Conservation (phyloP, 2,797 vertebrate species). For the Channallabes apus region DNA sequence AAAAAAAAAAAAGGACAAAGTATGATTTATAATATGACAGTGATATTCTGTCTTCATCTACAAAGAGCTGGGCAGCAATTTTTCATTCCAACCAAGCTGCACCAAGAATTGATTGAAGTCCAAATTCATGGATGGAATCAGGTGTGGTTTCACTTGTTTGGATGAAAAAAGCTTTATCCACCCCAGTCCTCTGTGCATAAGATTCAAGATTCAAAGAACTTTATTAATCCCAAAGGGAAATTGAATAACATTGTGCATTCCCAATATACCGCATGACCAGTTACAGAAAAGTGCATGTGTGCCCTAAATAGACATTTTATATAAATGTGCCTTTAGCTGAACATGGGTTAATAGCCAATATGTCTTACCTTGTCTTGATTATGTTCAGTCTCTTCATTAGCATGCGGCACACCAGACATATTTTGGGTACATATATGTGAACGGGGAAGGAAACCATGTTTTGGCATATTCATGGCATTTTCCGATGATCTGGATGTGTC, state of each 20-base stretch:
- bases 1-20: background rate
- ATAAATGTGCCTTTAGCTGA: background rate
- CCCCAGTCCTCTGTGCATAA: background rate
- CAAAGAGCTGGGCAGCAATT: background rate
- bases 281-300: background rate
- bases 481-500: background rate
- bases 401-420: background rate
- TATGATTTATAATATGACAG: background rate
- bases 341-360: background rate
- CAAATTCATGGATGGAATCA: background rate
- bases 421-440: background rate
- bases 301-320: background rate
- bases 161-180: background rate
- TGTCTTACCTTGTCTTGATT: slow-evolving; percentile 25
- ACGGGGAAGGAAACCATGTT: background rate
- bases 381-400: background rate
- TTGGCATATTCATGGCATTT: background rate
- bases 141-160: background rate
- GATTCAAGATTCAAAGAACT: too few species aligned
- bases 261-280: background rate
- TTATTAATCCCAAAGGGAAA: too few species aligned
- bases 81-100: background rate
- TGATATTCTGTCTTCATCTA: background rate
- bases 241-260: background rate
- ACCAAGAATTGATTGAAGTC: background rate